Percentiles rank a stretch among this genome's conserved stretches.
These are phyloP conservation scores for Eucriotettix oculatus DNA, from an alignment of 2,888 invertebrate species.

Conservation along the genomic window DNA sequence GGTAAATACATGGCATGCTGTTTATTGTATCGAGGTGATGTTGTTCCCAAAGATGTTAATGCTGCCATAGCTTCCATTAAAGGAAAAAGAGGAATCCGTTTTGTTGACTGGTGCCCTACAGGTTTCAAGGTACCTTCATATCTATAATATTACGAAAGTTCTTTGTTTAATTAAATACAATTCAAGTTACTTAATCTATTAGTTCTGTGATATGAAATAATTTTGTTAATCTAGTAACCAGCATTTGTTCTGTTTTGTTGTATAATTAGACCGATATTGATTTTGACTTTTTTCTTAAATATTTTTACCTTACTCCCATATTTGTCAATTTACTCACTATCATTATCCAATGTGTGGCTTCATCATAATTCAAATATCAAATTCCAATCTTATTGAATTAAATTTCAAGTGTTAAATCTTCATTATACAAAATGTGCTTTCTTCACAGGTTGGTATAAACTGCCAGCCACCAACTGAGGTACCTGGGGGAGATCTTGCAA, in stretches of 20 bases:
- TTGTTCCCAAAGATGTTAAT: slow-evolving; percentile 30
- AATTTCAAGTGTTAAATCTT: not conserved
- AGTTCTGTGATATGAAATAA: no score
- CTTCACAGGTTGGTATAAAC: slow-evolving; percentile 46
- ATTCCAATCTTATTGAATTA: not conserved
- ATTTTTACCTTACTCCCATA: no score
- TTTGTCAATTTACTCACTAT: no score
- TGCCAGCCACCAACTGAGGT: slow-evolving; percentile 55
- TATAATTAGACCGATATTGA: no score
- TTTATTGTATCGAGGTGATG: slow-evolving; percentile 17
- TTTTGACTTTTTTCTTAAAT: no score
- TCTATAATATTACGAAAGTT: no score
- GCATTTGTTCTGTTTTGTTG: no score
- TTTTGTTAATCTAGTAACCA: no score
- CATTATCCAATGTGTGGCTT: no score
- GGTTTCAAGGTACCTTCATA: slow-evolving; percentile 30
- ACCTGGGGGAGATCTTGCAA: slow-evolving; percentile 29
- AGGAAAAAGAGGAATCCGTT: slow-evolving; percentile 36
- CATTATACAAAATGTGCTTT: not conserved
- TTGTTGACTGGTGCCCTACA: slow-evolving; percentile 41
- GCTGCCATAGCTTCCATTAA: slow-evolving; percentile 37
- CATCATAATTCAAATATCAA: not conserved
- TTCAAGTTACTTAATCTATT: no score
- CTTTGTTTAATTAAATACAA: no score
- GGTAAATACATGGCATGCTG: slow-evolving; percentile 32